A percentile compares a stretch with the other conserved stretches of the same genome.
Conservation (phyloP, 2,113 vertebrate species). For the Thomomys bottae region DNA sequence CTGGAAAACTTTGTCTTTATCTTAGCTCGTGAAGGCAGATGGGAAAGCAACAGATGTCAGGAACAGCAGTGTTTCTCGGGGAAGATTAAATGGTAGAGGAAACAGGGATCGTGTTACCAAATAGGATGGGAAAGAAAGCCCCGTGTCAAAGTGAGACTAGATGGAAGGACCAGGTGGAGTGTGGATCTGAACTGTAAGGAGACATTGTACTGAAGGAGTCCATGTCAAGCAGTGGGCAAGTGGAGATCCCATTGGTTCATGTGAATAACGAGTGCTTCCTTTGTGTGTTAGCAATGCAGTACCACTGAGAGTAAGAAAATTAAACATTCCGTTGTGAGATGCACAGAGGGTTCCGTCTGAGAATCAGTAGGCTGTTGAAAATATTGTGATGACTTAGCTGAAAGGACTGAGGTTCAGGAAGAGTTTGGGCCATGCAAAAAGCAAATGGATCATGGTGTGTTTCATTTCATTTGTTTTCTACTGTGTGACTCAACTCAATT, state of each 20-base stretch:
- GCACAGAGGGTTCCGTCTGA: not conserved
- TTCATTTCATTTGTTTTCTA: not conserved
- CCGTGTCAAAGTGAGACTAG: constrained; percentile 17
- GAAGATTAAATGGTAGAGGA: constrained; percentile 67
- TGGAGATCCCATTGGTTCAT: not conserved
- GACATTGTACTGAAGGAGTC: not conserved
- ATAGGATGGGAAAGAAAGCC: not conserved
- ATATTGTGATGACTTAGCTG: not conserved
- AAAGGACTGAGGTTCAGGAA: not conserved
- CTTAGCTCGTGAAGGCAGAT: constrained; percentile 50
- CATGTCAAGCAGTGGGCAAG: not conserved
- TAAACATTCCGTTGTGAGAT: not conserved
- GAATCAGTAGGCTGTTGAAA: not conserved
- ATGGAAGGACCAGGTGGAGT: constrained; percentile 38
- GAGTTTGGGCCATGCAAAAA: not conserved
- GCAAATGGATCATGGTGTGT: not conserved
- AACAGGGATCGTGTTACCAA: constrained; percentile 54
- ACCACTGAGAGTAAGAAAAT: not conserved
- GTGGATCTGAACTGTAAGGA: not conserved
- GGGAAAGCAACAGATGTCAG: constrained; percentile 64
- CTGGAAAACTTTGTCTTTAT: constrained; percentile 55
- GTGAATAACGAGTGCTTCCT: not conserved
- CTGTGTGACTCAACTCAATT: not conserved
- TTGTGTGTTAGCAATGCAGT: constrained; percentile 1
- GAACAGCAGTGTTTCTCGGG: constrained; percentile 57